These are phyloP conservation scores for Druon quercuslanigerum DNA, from an alignment of 1,140 invertebrate genomes.

Conservation along the genomic window DNA sequence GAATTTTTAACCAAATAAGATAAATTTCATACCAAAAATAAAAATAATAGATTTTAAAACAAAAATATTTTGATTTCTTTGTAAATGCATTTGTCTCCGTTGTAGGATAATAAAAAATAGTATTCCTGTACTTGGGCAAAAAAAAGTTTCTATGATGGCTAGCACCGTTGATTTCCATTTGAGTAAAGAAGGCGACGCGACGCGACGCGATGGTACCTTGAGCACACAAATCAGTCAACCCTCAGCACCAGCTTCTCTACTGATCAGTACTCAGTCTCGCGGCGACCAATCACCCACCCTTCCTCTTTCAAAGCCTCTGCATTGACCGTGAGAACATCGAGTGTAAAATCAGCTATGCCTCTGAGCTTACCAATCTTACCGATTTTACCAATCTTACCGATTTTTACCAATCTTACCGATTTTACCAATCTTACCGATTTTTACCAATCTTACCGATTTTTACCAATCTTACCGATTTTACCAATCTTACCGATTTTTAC, in stretches of 20 bases:
- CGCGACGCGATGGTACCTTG: conserved; percentile 26
- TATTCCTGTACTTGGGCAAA: not conserved
- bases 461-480: not conserved
- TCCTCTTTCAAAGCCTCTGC: conserved; percentile 32
- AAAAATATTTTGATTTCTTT: too few species aligned
- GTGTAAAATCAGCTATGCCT: not conserved
- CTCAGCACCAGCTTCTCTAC: conserved; percentile 44
- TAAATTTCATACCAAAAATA: too few species aligned
- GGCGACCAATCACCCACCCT: conserved; percentile 54
- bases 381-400: too few species aligned
- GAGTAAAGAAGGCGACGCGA: conserved; percentile 58
- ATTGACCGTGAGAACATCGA: conserved; percentile 55
- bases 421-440: not conserved
- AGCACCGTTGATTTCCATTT: conserved; percentile 61
- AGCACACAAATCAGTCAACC: conserved; percentile 66
- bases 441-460: too few species aligned
- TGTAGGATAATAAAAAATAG: not conserved
- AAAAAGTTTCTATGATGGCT: conserved; percentile 26
- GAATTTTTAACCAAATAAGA: too few species aligned
- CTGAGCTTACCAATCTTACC: conserved; percentile 5
- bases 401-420: too few species aligned
- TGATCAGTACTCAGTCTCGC: conserved; percentile 1
- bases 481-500: not conserved
- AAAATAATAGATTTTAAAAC: too few species aligned
- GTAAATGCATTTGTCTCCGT: too few species aligned